Evolutionary conservation across 2,797 vertebrate species (phyloP).

Genomic region (Perodicticus potto): DNA sequence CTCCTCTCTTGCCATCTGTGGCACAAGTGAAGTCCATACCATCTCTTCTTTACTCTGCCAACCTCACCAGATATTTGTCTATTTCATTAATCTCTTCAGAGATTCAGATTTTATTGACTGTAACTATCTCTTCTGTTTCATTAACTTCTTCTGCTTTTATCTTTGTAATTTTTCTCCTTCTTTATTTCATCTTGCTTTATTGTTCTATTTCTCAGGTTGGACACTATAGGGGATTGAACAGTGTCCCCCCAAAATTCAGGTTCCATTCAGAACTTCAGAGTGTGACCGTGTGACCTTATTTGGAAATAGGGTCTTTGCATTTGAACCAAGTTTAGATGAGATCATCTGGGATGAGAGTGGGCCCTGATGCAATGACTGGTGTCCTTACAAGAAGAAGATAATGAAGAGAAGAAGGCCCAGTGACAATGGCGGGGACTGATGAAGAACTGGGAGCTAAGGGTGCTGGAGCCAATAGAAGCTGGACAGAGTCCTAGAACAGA

Average conservation of each 20-base stretch:
- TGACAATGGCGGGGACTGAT: no score
- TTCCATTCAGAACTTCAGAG: background rate
- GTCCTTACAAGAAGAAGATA: background rate
- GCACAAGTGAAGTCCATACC: no score
- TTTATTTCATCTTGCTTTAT: background rate
- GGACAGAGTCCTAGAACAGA: background rate
- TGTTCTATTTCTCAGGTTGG: background rate
- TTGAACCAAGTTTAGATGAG: background rate
- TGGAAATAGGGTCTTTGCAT: background rate
- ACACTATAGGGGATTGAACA: background rate
- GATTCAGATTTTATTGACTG: background rate
- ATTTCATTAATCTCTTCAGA: background rate
- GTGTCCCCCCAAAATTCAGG: background rate
- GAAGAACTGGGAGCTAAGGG: background rate
- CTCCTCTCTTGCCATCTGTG: background rate
- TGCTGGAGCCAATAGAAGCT: background rate
- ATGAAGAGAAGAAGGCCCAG: no score
- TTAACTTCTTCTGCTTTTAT: background rate
- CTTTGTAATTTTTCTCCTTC: background rate
- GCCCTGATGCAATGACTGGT: background rate
- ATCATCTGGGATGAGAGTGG: no score
- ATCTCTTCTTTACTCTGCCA: background rate
- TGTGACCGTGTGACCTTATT: no score
- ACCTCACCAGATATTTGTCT: fast-evolving
- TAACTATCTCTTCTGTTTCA: background rate